Evolutionary conservation across 2,113 vertebrate species (phyloP), one percentile per base, ranked within the genome.

Genomic region (Montifringilla adamsi): DNA sequence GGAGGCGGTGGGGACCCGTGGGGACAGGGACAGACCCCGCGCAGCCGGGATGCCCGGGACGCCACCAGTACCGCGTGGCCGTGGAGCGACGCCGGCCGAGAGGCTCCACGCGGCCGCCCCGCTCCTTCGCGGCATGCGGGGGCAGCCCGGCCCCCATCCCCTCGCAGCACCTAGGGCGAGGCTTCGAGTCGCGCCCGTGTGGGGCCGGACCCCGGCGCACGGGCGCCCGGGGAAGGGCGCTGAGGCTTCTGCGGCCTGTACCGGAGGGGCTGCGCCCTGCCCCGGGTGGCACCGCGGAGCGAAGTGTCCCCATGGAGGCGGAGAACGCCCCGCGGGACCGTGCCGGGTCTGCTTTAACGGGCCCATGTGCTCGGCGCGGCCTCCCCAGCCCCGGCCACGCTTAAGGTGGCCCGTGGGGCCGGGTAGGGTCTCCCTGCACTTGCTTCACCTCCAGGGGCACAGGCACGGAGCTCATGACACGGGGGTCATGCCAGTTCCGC

Each of bases 331-430:
- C 15, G 22, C 59, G 33, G 30, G 62, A 37, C 47, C 20, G 50
- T 33, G 81, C 37, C 70, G 46, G 63, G 53, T 82, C 89, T 89
- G 81, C 96, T 94, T 96, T 96, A 97, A 97, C 64, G 62, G 28
- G 73, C 84, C 86, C 97, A 89, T 96, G 96, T 97, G 97, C 82
- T 96, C 59, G 78, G 83, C 53, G 89, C 90, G 88, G 82, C 85
- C 85, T 79, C 90, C 70, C 68, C 55, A 28, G 47, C 75, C 85
- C 78, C 88, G 73, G 95, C 50, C 78, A 43, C 47, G 23, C 93
- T 98, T 98, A 98, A 98, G 98, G 98, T 98, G 95, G 98, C 85
- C 73, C 93, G 1, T 35, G 22, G 24, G 18, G 33, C 43, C 20
- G 11, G 17, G 26, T 10, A 22, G 18, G 23, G 46, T 73, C 12